Evolutionary conservation across 1,140 invertebrate species (phyloP), one percentile per base, ranked within the genome.

Genomic region (Galleria mellonella): DNA sequence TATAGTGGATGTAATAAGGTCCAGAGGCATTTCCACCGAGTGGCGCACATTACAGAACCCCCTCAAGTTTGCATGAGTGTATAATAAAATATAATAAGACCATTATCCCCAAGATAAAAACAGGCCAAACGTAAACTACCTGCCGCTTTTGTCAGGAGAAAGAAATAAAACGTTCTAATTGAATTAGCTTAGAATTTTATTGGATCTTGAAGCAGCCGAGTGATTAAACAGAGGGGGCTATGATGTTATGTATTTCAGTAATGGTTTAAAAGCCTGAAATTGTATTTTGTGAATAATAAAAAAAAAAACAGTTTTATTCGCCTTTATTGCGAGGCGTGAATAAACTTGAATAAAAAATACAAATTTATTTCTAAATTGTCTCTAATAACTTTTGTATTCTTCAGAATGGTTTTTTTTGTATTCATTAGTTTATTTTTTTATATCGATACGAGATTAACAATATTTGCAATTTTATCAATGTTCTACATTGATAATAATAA

Each of bases 31-130:
- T 63, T 63, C 51, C 51, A 42, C 47, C 41, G 59, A 59, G 54
- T 63, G 54, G 50, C 47, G 53, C 61, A 59, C 69, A 66, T 72
- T 64, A 70, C 66, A 52, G 53, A 60, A 3, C 54, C 54, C 61
- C 62, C 58, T 62, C 51, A 62, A 61, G 68, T 60, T 60, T 69
- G 60, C 63, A 65, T 51, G 63, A 65, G 64, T 47, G 62, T 54
- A 58, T 68, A 66, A 68, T 79, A 76, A 79, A 76, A 76, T 79
- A 79, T 79, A 79, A 79, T 76, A 75, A 79, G 72, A 73, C 63
- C 62, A 67, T 63, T 62, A 61, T 58, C 51, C 47, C 51, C 51
- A 55, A 50, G 64, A 62, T 64, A 66, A 63, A 68, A 73, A 55
- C 60, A 45, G 60, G 65, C 63, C 60, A 11, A 63, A 59, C 55